Evolutionary conservation across 2,113 vertebrate species (phyloP), one percentile per base, ranked within the genome.

Genomic region (Tor tambroides): DNA sequence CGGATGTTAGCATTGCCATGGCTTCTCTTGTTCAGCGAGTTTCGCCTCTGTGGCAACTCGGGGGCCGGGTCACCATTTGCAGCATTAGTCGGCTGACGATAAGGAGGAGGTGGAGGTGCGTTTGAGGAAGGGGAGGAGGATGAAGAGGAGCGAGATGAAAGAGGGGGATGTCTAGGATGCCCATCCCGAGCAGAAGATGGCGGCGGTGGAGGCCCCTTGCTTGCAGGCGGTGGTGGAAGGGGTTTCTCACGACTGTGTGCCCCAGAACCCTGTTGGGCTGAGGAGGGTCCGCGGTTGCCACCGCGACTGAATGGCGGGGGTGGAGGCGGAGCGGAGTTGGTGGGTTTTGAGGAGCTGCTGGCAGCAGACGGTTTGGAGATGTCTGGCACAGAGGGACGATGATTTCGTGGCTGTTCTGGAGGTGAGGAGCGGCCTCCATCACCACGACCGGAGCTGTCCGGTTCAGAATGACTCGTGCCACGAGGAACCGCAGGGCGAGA

Each of bases 21-120:
- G 74, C 95, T 94, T 56, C 96, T 95, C 87, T 96, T 96, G 93
- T 96, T 96, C 92, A 99, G 95, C 35, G 98, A 99, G 93, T 99
- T 99, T 92, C 97, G 96, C 93, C 98, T 96, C 95, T 97, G 96
- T 0, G 98, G 98, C 83, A 99, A 96, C 94, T 98, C 96, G 0
- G 98, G 98, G 56, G 97, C 96, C 0, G 93, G 93, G 54, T 98
- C 97, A 0, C 97, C 97, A 3, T 98, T 98, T 91, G 96, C 94
- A 86, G 95, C 90, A 61, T 9, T 61, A 0, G 96, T 95, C 0
- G 96, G 94, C 28, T 97, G 96, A 10, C 97, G 95, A 90, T 97
- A 98, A 9, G 98, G 98, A 0, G 94, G 94, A 2, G 95, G 94
- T 0, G 94, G 94, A 0, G 96, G 96, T 0, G 95, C 94, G 0